Evolutionary conservation across 2,888 invertebrate genomes (phyloP).

Genomic region (Pseudococcus jackbeardsleyi): DNA sequence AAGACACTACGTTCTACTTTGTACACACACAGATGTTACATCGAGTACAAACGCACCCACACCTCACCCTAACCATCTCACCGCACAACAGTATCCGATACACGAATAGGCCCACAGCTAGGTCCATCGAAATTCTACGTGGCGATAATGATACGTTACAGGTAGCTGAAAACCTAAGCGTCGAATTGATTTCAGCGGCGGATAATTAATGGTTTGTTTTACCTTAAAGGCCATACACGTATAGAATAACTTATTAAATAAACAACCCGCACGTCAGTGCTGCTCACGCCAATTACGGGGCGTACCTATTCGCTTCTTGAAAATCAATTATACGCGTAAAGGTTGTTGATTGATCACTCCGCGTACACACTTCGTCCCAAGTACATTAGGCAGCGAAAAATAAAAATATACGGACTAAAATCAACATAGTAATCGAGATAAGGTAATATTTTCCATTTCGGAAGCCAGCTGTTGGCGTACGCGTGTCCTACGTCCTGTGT

Average conservation of each 20-base stretch:
- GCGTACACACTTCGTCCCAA: background rate
- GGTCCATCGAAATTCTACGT: background rate
- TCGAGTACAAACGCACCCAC: background rate
- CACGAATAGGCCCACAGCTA: background rate
- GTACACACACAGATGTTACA: background rate
- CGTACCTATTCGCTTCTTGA: background rate
- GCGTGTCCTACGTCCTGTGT: background rate
- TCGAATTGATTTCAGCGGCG: constrained; percentile 10
- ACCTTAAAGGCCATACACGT: background rate
- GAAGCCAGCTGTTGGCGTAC: background rate
- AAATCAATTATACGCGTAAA: constrained; percentile 29
- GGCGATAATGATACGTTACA: constrained; percentile 44
- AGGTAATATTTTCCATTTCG: background rate
- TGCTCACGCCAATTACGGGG: constrained; percentile 15
- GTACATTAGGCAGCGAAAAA: background rate
- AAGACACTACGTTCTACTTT: background rate
- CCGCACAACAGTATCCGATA: background rate
- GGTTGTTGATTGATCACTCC: constrained; percentile 16
- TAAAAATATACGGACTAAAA: background rate
- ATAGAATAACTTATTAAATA: constrained; percentile 33
- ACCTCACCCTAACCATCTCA: background rate
- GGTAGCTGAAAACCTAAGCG: constrained; percentile 36
- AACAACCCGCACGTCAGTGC: background rate
- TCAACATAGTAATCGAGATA: constrained; percentile 12
- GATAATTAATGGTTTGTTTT: constrained; percentile 40